phyloP scores from a whole-genome alignment of 1,140 invertebrate species.

The Calephelis nemesis region DNA sequence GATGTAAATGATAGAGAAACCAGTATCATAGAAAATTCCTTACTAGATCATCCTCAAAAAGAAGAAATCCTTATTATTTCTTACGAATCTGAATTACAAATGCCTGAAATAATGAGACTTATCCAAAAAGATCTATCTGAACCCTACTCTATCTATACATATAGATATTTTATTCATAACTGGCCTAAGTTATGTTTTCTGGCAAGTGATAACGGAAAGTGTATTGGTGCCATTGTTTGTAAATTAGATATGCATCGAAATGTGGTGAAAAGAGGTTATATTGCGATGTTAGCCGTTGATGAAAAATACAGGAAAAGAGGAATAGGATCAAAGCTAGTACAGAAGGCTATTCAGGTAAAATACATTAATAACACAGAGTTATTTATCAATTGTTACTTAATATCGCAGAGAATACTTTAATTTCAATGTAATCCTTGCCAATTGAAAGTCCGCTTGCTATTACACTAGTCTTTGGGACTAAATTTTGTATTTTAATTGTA shows the following conservation, averaged over 20 bases:
- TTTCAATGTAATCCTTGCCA: no score
- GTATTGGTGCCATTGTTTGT: conserved; percentile 98
- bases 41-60: conserved; percentile 2
- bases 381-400: no score
- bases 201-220: conserved; percentile 91
- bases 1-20: conserved; percentile 34
- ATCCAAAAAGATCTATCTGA: conserved; percentile 99
- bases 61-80: conserved; percentile 71
- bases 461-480: no score
- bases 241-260: conserved; percentile 97
- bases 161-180: conserved; percentile 99
- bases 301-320: conserved; percentile 95
- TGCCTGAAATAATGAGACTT: conserved; percentile 93
- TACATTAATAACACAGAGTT: not conserved
- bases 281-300: conserved; percentile 99
- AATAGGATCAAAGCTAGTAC: conserved; percentile 90
- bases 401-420: no score
- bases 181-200: conserved; percentile 99
- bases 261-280: conserved; percentile 96
- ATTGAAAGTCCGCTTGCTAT: no score
- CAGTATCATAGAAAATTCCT: conserved; percentile 19
- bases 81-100: conserved; percentile 77
- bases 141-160: conserved; percentile 99
- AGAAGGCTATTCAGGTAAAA: conserved; percentile 87
- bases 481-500: no score